phyloP scores from a whole-genome alignment of 2,113 vertebrate genomes.

The Mustela lutreola region DNA sequence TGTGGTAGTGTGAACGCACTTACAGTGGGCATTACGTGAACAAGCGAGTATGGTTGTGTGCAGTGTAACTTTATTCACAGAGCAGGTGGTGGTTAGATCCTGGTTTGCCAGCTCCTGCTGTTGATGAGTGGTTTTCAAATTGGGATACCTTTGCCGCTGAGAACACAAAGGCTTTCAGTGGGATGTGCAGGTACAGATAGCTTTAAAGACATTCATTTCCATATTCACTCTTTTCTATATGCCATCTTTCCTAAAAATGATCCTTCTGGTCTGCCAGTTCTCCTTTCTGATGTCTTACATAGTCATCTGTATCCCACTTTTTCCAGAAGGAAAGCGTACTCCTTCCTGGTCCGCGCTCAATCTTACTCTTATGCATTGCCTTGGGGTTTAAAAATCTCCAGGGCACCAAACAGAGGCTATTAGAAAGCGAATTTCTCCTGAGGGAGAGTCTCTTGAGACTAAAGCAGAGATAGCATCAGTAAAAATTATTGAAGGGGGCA shows the following conservation, averaged over 20 bases:
- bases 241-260: slow-evolving; percentile 46
- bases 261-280: slow-evolving; percentile 51
- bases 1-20: neutral
- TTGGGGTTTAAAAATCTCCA: slow-evolving; percentile 58
- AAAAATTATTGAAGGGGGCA: slow-evolving; percentile 43
- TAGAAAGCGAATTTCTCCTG: slow-evolving; percentile 22
- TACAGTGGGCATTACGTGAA: neutral
- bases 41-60: neutral
- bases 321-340: slow-evolving; percentile 47
- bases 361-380: slow-evolving; percentile 25
- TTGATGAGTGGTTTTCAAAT: slow-evolving; percentile 8
- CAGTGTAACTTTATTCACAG: slow-evolving; percentile 1
- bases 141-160: neutral
- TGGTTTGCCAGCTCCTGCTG: neutral
- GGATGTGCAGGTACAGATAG: neutral
- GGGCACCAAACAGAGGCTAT: neutral
- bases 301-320: slow-evolving; percentile 19
- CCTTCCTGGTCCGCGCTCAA: slow-evolving; percentile 29
- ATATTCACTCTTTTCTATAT: slow-evolving; percentile 52
- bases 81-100: neutral
- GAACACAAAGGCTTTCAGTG: neutral
- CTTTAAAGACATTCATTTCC: slow-evolving; percentile 47
- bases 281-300: slow-evolving; percentile 36
- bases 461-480: slow-evolving; percentile 30
- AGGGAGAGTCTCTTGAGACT: neutral